These are phyloP conservation scores for Xestia ashworthii DNA, from an alignment of 2,888 invertebrate species.

Conservation along the genomic window DNA sequence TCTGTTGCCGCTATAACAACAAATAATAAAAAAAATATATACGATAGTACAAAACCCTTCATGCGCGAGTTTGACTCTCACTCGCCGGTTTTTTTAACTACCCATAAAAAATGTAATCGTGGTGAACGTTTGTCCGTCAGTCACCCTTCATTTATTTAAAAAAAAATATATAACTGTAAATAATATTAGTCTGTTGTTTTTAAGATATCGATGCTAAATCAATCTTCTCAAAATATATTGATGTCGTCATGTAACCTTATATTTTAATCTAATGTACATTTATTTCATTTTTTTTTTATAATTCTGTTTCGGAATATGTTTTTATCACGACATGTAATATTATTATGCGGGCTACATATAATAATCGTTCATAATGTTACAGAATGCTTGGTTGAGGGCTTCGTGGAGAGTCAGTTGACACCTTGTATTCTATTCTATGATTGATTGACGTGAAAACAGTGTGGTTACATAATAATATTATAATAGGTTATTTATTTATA, in stretches of 20 bases:
- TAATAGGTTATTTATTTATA: not conserved
- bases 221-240: not conserved
- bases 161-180: not conserved
- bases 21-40: no score
- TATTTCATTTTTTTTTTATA: not conserved
- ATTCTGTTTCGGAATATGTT: not conserved
- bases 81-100: no score
- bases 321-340: not conserved
- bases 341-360: not conserved
- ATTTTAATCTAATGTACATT: not conserved
- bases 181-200: not conserved
- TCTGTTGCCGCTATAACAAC: no score
- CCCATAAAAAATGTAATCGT: not conserved
- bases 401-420: no score
- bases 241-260: slow-evolving; percentile 1
- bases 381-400: no score
- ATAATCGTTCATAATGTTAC: not conserved
- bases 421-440: not conserved
- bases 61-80: no score
- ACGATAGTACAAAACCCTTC: no score
- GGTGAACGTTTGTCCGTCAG: not conserved
- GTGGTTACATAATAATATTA: not conserved
- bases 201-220: not conserved
- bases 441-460: not conserved
- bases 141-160: not conserved